phyloP scores from a whole-genome alignment of 2,113 vertebrate genomes.

The Megalops atlanticus region DNA sequence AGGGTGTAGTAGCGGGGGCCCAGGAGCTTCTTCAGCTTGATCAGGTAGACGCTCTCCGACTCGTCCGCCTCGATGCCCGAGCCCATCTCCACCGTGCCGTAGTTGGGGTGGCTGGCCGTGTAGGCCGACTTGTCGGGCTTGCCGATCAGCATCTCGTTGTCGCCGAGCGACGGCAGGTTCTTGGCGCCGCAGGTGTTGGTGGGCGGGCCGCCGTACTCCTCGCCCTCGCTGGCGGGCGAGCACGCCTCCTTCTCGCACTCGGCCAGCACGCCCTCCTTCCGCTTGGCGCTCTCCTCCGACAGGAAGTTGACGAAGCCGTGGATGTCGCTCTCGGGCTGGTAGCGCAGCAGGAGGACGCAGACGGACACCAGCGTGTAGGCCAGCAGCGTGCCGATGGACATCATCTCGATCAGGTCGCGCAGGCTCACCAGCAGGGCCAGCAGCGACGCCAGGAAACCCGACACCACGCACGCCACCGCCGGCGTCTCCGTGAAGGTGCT shows the following conservation, averaged over 20 bases:
- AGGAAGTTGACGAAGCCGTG: constrained; percentile 94
- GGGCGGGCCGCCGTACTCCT: constrained; percentile 78
- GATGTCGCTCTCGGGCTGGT: constrained; percentile 91
- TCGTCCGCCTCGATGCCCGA: constrained; percentile 91
- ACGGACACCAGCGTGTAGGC: constrained; percentile 94
- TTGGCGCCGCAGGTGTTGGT: constrained; percentile 97
- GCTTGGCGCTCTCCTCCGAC: constrained; percentile 87
- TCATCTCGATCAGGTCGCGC: constrained; percentile 97
- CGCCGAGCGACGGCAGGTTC: constrained; percentile 90
- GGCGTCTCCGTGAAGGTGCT: constrained; percentile 96
- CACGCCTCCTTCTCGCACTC: constrained; percentile 89
- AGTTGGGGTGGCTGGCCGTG: constrained; percentile 89
- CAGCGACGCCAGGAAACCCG: constrained; percentile 87
- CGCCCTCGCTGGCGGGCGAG: constrained; percentile 82
- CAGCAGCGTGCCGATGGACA: constrained; percentile 95
- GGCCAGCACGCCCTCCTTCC: constrained; percentile 85
- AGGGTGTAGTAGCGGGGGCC: constrained; percentile 91
- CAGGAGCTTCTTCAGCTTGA: constrained; percentile 88
- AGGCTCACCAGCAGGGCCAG: constrained; percentile 91
- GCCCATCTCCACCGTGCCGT: constrained; percentile 92
- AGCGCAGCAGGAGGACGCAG: constrained; percentile 89
- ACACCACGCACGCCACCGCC: constrained; percentile 90
- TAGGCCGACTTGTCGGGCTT: constrained; percentile 87
- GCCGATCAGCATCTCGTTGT: constrained; percentile 94
- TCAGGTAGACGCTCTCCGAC: constrained; percentile 83